Evolutionary conservation across 2,888 invertebrate genomes (phyloP).

Genomic region (Drosophila tripunctata): DNA sequence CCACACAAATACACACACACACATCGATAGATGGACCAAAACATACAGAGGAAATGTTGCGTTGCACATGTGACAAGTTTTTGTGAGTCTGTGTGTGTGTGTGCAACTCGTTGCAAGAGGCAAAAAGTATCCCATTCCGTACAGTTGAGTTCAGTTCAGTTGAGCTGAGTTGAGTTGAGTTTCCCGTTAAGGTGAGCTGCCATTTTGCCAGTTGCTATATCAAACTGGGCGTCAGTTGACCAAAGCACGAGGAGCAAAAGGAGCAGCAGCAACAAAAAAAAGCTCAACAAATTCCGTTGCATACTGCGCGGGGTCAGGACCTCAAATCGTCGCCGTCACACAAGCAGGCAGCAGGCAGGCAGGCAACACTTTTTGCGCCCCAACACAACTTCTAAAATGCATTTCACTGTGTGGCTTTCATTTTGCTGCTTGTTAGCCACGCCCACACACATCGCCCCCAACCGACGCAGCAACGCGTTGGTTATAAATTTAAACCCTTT

Average conservation of each 20-base stretch:
- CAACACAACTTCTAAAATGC: conserved; percentile 70
- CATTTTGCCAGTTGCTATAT: conserved; percentile 74
- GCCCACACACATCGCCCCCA: conserved; percentile 44
- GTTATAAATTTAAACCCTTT: conserved; percentile 72
- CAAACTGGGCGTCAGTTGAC: conserved; percentile 58
- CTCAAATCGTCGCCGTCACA: conserved; percentile 70
- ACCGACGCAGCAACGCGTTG: conserved; percentile 37
- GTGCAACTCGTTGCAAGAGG: conserved; percentile 35
- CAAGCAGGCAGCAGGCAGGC: conserved; percentile 44
- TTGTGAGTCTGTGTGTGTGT: no score
- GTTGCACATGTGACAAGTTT: conserved; percentile 77
- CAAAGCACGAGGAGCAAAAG: conserved; percentile 5
- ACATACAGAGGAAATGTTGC: conserved; percentile 69
- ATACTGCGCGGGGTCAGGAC: conserved; percentile 61
- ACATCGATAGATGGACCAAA: conserved; percentile 24
- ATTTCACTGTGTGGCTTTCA: conserved; percentile 73
- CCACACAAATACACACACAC: background rate
- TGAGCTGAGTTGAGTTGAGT: conserved; percentile 60
- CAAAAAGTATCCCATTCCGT: conserved; percentile 52
- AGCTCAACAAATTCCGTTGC: conserved; percentile 35
- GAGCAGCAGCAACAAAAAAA: background rate
- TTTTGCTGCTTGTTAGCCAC: conserved; percentile 68
- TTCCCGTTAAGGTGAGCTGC: conserved; percentile 74
- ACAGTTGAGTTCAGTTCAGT: conserved; percentile 60
- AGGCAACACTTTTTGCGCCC: conserved; percentile 52